phyloP scores from a whole-genome alignment of 2,888 invertebrate genomes.

The Gortyna flavago region DNA sequence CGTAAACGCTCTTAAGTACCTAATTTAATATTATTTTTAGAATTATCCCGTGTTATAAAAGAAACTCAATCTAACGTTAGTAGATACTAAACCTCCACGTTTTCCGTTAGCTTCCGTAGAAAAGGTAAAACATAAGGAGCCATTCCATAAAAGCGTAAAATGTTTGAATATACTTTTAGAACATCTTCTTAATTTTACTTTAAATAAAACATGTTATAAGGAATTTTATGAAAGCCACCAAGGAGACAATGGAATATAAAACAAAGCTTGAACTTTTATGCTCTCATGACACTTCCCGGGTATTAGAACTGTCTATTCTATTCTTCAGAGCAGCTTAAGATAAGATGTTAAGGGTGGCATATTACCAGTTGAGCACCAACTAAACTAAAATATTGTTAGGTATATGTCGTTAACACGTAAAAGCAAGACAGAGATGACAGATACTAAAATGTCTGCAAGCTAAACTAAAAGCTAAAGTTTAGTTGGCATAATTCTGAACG shows the following conservation, averaged over 20 bases:
- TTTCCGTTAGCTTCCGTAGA: conserved; percentile 10
- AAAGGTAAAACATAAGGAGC: conserved; percentile 27
- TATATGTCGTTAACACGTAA: neutral
- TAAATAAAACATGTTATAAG: conserved; percentile 47
- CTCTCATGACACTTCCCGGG: conserved; percentile 28
- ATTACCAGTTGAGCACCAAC: neutral
- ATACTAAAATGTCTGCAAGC: neutral
- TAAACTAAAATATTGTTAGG: conserved; percentile 33
- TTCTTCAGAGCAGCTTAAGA: conserved; percentile 26
- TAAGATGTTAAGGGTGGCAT: conserved; percentile 27
- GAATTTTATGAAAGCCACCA: conserved; percentile 31
- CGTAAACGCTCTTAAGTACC: too few relatives aligned
- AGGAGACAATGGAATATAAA: conserved; percentile 54
- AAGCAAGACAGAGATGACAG: neutral
- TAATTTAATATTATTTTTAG: neutral
- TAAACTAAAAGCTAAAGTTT: neutral
- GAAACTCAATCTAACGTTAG: conserved; percentile 10
- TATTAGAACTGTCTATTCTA: conserved; percentile 44
- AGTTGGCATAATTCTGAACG: neutral
- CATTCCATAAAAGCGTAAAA: conserved; percentile 29
- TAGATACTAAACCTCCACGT: neutral
- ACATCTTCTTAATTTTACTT: conserved; percentile 42
- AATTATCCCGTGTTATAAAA: conserved; percentile 15
- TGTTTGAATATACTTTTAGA: conserved; percentile 35
- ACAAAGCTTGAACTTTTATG: conserved; percentile 42